Base-by-base conservation (phyloP, 2,888 invertebrate species). In the Corythucha ciliata region DNA sequence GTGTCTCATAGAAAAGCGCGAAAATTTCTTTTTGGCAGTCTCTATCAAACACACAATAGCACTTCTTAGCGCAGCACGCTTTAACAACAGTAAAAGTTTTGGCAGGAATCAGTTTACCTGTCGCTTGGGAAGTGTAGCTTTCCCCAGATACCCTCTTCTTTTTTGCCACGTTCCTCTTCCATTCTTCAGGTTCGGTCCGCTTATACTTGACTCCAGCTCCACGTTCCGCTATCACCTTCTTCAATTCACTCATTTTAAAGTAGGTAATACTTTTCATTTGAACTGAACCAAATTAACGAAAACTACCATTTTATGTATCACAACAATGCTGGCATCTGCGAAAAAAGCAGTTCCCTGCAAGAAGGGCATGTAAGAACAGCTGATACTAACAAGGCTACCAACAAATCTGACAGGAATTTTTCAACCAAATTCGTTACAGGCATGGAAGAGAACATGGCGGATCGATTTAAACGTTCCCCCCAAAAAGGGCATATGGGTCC, bases 1-100 rank as follows among this genome's bases (percentile, higher is more conserved):
- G 27, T 25, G 40, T 24, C n/a, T 18, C 16, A 36, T 52, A 52
- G 26, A 32, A 18, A 18, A 44, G 34, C 46, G 27, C 18, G 42
- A 14, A 51, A 34, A 29, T 51, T 12, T 27, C 27, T 34, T 48
- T 47, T 42, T 18, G 34, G 32, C 8, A 8, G 27, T 10, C 16
- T 37, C 20, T 27, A 6, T 18, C 5, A 34, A 26, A 27, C 22
- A 12, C 14, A 10, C 14, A 12, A 16, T 12, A n/a, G n/a, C n/a
- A n/a, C n/a, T n/a, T n/a, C n/a, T n/a, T n/a, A n/a, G n/a, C n/a
- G n/a, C n/a, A n/a, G n/a, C n/a, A n/a, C n/a, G n/a, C n/a, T n/a
- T n/a, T n/a, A n/a, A n/a, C n/a, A n/a, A n/a, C n/a, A n/a, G n/a
- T 8, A 8, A 16, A 10, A 37, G 8, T 16, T 8, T 37, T 37